Evolutionary conservation across 2,113 vertebrate species (phyloP), one percentile per base, ranked within the genome.

Genomic region (Nerophis lumbriciformis): DNA sequence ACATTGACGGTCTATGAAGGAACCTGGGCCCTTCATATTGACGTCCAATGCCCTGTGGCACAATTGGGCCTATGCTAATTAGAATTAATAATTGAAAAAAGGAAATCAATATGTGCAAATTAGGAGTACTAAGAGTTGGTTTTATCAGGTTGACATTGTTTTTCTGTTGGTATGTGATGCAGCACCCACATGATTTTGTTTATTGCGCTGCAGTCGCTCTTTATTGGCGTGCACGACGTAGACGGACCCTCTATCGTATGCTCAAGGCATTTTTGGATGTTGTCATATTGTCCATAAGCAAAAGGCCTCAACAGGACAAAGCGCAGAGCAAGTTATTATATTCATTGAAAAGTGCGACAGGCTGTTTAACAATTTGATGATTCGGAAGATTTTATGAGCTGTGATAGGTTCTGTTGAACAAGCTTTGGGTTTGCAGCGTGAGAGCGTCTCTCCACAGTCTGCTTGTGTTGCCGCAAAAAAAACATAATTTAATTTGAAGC

Each of bases 51-150:
- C 80, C 85, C 85, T 57, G 77, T 90, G 92, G 92, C 90, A 89
- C 91, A 90, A 93, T 92, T 90, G 90, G 90, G 92, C 92, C 93
- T 92, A 95, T 94, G 92, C 94, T 97, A 96, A 99, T 98, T 98
- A 96, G 91, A 95, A 96, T 98, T 97, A 97, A 97, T 98, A 97
- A 98, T 99, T 98, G 94, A 93, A 95, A 96, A 98, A 93, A 93
- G 95, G 95, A 95, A 99, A 99, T 98, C 96, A 77, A 97, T 98
- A 83, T 90, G 91, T 93, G 93, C 92, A 94, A 94, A 95, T 95
- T 89, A 94, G 90, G 90, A 86, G 77, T 79, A 85, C 87, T 82
- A 90, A 84, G 86, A 89, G 88, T 90, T 79, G 75, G 71, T 86
- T 90, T 90, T 92, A 92, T 92, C 82, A 71, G 89, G 80, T 85